These are phyloP conservation scores for Spinus pinus DNA, from an alignment of 2,797 vertebrate species.

Conservation along the genomic window DNA sequence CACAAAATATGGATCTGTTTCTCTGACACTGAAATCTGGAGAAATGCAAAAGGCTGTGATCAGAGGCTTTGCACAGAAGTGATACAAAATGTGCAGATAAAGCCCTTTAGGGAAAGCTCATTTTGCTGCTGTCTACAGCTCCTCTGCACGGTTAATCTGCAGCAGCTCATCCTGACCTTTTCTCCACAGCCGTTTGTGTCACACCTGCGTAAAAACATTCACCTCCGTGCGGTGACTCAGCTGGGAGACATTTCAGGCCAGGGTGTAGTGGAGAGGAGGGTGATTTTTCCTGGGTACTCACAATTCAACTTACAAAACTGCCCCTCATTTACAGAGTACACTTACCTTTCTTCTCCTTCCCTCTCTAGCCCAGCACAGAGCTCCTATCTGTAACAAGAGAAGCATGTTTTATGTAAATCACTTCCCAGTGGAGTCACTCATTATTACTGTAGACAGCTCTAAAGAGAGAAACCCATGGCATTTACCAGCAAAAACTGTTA, in stretches of 20 bases:
- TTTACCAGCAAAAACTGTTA: conserved; percentile 32
- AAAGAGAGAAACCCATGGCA: background rate
- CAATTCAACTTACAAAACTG: background rate
- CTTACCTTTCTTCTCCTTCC: background rate
- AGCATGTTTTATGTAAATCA: conserved; percentile 6
- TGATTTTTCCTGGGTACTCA: background rate
- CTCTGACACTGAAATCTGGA: background rate
- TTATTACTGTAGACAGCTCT: conserved; percentile 31
- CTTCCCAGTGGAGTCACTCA: background rate
- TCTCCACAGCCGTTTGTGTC: background rate
- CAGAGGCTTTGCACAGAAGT: background rate
- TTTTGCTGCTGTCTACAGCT: background rate
- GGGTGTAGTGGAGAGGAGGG: background rate
- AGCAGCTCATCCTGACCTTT: background rate
- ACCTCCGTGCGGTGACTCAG: accelerated
- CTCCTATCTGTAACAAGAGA: background rate
- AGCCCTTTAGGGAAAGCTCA: background rate
- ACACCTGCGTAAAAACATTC: background rate
- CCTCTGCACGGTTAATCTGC: background rate
- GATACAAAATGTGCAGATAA: background rate
- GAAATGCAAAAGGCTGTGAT: background rate
- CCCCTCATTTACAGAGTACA: background rate
- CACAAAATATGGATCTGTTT: background rate
- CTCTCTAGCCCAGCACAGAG: background rate
- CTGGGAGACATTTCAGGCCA: background rate